Base-by-base conservation (phyloP, 2,113 vertebrate species). In the Sigmodon hispidus region DNA sequence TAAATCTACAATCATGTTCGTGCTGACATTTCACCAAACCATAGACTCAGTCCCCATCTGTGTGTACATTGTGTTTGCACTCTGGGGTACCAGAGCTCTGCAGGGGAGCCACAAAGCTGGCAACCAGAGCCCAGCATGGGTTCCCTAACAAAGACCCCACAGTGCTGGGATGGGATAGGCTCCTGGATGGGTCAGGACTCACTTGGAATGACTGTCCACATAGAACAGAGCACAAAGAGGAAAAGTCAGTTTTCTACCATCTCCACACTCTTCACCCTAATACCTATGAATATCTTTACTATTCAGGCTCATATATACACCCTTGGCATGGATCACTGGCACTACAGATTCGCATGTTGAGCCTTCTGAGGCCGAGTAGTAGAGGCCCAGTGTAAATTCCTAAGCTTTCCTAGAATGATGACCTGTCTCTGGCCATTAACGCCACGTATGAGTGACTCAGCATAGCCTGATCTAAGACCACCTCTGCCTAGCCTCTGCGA, bases 231-330 rank as follows among this genome's bases (percentile, higher is more conserved):
- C 65, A 48, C 40, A 43, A 76, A 55, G 48, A 75, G 34, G 69
- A n/a, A 63, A 48, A 72, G 43, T 55, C 36, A 72, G 84, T 15
- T 57, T 45, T 85, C 73, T 76, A n/a, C 50, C 48, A 13, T 87
- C 89, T 89, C 69, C 50, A 48, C 50, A 84, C 75, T 26, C 81
- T 89, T 79, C 61, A 2, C 69, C 80, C 79, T 92, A 90, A 93
- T 93, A 86, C 90, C 92, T 86, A 77, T 57, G 72, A 36, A 61
- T 24, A 57, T 89, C 15, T 57, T 92, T 52, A 87, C 94, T 92
- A 80, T 93, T 93, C 90, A 84, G 67, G 72, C 65, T 85, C 90
- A 63, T 45, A 55, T 43, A 50, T 36, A 73, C 52, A 72, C 36
- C 34, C 52, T 94, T 90, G 87, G 57, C 65, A 83, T 11, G 36